Percentiles rank a stretch among this genome's conserved stretches.
Conservation (phyloP, 2,888 invertebrate genomes). For the Synergus gifuensis region DNA sequence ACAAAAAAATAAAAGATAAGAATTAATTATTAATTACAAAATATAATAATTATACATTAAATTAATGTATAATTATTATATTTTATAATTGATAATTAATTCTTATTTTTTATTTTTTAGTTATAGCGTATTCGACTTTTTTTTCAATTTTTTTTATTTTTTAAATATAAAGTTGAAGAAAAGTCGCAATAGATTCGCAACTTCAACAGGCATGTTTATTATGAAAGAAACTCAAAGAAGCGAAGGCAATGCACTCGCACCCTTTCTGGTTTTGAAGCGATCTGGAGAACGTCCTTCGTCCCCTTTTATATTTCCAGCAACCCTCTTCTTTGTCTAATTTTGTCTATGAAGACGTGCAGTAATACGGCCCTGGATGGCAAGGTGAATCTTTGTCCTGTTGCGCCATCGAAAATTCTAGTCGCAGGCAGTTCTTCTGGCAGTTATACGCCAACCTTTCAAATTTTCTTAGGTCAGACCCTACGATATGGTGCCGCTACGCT, state of each 20-base stretch:
- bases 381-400: conserved; percentile 17
- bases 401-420: conserved; percentile 4
- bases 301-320: background rate
- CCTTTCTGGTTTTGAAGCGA: background rate
- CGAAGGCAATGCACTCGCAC: conserved; percentile 5
- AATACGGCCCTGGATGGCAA: conserved; percentile 4
- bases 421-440: background rate
- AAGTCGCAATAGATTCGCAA: background rate
- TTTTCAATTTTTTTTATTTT: too few relatives aligned
- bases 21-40: too few relatives aligned
- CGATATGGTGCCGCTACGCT: background rate
- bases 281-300: background rate
- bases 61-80: too few relatives aligned
- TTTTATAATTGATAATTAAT: too few relatives aligned
- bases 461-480: conserved; percentile 15
- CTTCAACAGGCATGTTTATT: background rate
- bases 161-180: background rate
- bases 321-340: conserved; percentile 12
- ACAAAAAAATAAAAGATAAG: too few relatives aligned
- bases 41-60: too few relatives aligned
- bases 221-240: background rate
- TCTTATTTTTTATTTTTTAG: too few relatives aligned
- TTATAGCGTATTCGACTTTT: too few relatives aligned
- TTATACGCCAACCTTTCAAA: conserved; percentile 20
- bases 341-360: background rate